A percentile compares a stretch with the other conserved stretches of the same genome.
phyloP scores from a whole-genome alignment of 1,140 invertebrate genomes.

The Drosophila guanche region DNA sequence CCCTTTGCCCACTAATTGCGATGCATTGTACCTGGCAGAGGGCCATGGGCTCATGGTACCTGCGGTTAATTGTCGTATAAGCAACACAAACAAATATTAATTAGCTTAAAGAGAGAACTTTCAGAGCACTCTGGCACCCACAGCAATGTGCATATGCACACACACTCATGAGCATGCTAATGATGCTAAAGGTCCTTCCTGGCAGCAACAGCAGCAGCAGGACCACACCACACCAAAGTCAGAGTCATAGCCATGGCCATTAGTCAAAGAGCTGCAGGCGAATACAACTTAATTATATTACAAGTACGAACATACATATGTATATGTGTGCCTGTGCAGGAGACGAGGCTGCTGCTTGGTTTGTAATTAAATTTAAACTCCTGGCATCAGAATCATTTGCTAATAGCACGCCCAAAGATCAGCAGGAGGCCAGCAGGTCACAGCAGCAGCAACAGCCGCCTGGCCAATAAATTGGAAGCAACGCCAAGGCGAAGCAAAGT shows the following conservation, averaged over 20 bases:
- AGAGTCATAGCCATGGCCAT: slow-evolving; percentile 25
- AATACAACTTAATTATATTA: slow-evolving; percentile 58
- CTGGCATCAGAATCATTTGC: slow-evolving; percentile 15
- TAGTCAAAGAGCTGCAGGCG: slow-evolving; percentile 47
- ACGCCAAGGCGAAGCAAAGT: slow-evolving; percentile 31
- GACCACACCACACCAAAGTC: slow-evolving; percentile 47
- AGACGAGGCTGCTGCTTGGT: slow-evolving; percentile 8
- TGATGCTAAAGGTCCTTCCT: slow-evolving; percentile 22
- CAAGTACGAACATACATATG: slow-evolving; percentile 1
- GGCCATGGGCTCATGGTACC: slow-evolving; percentile 23
- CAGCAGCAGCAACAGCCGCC: slow-evolving; percentile 3
- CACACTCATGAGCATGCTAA: slow-evolving; percentile 23
- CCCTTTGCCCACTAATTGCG: slow-evolving; percentile 40
- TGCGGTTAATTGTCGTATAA: slow-evolving; percentile 44
- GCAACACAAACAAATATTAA: slow-evolving; percentile 52
- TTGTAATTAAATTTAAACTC: slow-evolving; percentile 43
- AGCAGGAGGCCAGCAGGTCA: not conserved
- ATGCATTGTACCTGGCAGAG: slow-evolving; percentile 40
- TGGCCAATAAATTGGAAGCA: slow-evolving; percentile 31
- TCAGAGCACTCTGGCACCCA: not conserved
- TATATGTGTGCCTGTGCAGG: not conserved
- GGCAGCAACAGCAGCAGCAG: not conserved
- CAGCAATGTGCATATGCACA: too few species aligned
- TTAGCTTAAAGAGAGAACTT: slow-evolving; percentile 33
- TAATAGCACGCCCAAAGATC: slow-evolving; percentile 3